Evolutionary conservation across 2,888 invertebrate species (phyloP).

Genomic region (Drosophila setosimentum): DNA sequence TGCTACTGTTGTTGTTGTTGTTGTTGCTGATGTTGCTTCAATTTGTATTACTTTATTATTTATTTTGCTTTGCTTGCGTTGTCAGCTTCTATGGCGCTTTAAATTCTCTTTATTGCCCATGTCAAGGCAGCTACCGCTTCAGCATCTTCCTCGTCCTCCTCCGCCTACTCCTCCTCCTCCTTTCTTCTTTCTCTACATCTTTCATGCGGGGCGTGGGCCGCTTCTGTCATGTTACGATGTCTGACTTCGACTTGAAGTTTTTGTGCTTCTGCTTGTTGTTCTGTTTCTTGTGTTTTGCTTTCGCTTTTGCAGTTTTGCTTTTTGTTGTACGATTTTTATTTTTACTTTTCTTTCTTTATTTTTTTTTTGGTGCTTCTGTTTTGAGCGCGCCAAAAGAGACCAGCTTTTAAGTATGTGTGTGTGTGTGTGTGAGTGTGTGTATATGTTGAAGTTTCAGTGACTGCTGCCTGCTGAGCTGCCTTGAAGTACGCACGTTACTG

Average conservation of each 20-base stretch:
- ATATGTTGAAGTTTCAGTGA: conserved; percentile 43
- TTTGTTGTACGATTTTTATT: conserved; percentile 35
- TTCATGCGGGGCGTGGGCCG: conserved; percentile 36
- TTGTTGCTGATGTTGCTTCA: conserved; percentile 44
- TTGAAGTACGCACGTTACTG: conserved; percentile 81
- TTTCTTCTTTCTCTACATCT: not conserved
- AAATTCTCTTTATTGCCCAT: conserved; percentile 76
- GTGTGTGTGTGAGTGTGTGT: conserved; percentile 28
- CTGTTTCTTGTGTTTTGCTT: conserved; percentile 45
- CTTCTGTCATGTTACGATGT: conserved; percentile 46
- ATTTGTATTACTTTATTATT: conserved; percentile 73
- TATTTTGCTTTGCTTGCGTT: conserved; percentile 54
- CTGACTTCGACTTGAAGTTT: conserved; percentile 41
- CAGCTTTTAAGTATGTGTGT: conserved; percentile 25
- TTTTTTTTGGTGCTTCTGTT: conserved; percentile 77
- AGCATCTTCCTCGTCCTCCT: not conserved
- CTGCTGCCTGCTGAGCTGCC: conserved; percentile 25
- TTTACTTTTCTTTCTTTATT: conserved; percentile 23
- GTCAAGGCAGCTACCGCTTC: conserved; percentile 62
- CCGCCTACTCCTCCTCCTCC: not conserved
- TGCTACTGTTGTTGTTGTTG: conserved; percentile 33
- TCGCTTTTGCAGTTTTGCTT: conserved; percentile 48
- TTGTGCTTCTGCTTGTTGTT: conserved; percentile 13
- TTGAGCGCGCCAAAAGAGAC: conserved; percentile 71
- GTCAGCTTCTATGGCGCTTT: conserved; percentile 65